Conservation (phyloP, 2,888 invertebrate species). For the Nomada fabriciana region DNA sequence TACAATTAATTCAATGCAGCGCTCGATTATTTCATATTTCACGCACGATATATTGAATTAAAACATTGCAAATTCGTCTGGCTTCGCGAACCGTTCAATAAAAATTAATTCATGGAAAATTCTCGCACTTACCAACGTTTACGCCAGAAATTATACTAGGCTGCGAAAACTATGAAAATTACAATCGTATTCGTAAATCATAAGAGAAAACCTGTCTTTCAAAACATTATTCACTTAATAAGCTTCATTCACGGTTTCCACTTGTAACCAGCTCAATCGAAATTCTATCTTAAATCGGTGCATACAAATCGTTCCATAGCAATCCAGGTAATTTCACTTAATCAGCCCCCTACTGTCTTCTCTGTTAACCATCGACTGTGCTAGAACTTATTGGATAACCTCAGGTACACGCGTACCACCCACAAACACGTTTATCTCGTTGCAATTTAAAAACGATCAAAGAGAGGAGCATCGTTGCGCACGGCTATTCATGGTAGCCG, state of each 20-base stretch:
- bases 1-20: too few relatives aligned
- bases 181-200: neutral
- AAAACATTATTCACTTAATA: neutral
- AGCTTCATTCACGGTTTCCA: neutral
- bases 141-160: neutral
- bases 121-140: neutral
- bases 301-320: neutral
- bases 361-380: neutral
- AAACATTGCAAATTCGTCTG: neutral
- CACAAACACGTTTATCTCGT: neutral
- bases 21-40: too few relatives aligned
- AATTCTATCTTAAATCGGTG: neutral
- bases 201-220: neutral
- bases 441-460: constrained; percentile 33
- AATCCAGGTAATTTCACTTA: neutral
- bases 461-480: constrained; percentile 18
- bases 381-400: neutral
- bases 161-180: neutral
- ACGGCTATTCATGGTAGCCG: constrained; percentile 6
- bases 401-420: neutral
- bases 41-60: too few relatives aligned
- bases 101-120: neutral
- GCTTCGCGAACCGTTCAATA: neutral
- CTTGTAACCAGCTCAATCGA: too few relatives aligned
- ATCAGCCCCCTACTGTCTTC: neutral